These are phyloP conservation scores for Spisula subtruncata DNA, from an alignment of 2,888 invertebrate species.

Conservation along the genomic window DNA sequence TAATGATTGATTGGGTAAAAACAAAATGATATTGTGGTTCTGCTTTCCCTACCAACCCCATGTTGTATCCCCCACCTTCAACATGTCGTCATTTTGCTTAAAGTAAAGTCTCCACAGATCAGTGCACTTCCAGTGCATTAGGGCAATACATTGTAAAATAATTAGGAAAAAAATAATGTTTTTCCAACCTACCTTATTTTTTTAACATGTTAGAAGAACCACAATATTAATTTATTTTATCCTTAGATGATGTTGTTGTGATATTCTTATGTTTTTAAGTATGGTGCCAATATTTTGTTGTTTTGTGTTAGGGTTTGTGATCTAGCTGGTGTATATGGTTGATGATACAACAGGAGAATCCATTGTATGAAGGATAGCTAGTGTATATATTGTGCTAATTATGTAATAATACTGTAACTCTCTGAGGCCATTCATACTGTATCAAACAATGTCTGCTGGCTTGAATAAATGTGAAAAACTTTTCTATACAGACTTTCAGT, in stretches of 20 bases:
- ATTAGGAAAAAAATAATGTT: no score
- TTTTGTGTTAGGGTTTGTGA: neutral
- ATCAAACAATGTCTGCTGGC: constrained; percentile 36
- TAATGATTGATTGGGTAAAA: no score
- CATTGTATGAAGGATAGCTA: neutral
- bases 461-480: constrained; percentile 46
- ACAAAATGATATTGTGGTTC: no score
- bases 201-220: no score
- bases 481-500: neutral
- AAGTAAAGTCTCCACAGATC: no score
- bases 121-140: no score
- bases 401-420: neutral
- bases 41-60: no score
- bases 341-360: neutral
- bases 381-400: constrained; percentile 20
- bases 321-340: neutral
- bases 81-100: no score
- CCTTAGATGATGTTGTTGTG: neutral
- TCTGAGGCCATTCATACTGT: constrained; percentile 28
- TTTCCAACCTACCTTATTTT: no score
- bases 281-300: constrained; percentile 3
- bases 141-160: no score
- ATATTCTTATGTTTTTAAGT: constrained; percentile 23
- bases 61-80: no score
- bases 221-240: no score